Percentiles rank a stretch among this genome's conserved stretches.
Evolutionary conservation across 2,797 vertebrate species (phyloP).

Genomic region (Sarcophilus harrisii): DNA sequence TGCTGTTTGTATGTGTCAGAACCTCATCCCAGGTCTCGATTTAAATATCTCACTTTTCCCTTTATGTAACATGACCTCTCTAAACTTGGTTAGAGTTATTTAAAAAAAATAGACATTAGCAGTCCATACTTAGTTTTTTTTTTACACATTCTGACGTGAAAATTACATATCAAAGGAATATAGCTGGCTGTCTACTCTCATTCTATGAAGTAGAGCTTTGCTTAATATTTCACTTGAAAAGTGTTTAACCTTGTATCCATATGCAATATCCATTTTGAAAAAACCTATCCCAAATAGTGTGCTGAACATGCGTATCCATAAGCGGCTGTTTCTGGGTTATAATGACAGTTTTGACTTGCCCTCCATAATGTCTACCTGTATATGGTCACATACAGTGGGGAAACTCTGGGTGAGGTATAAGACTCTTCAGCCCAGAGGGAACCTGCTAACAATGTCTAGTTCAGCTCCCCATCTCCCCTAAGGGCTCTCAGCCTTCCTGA

Average conservation of each 20-base stretch:
- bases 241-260: slow-evolving; percentile 4
- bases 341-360: slow-evolving; percentile 29
- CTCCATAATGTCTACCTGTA: neutral
- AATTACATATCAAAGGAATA: neutral
- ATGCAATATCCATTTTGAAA: neutral
- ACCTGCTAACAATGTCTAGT: too few species aligned
- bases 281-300: neutral
- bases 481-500: too few species aligned
- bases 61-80: neutral
- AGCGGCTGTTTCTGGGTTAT: slow-evolving; percentile 26
- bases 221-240: slow-evolving; percentile 38
- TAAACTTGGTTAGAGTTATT: slow-evolving; percentile 19
- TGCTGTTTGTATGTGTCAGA: neutral
- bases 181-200: slow-evolving; percentile 20
- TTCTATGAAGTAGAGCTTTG: slow-evolving; percentile 1
- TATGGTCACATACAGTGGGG: too few species aligned
- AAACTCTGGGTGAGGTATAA: too few species aligned
- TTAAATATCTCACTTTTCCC: neutral
- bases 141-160: neutral
- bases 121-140: neutral
- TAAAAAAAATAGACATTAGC: slow-evolving; percentile 27
- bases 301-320: neutral
- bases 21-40: neutral
- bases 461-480: too few species aligned
- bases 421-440: too few species aligned